These are phyloP conservation scores for Cepaea hortensis DNA, from an alignment of 2,888 invertebrate species.

Conservation along the genomic window DNA sequence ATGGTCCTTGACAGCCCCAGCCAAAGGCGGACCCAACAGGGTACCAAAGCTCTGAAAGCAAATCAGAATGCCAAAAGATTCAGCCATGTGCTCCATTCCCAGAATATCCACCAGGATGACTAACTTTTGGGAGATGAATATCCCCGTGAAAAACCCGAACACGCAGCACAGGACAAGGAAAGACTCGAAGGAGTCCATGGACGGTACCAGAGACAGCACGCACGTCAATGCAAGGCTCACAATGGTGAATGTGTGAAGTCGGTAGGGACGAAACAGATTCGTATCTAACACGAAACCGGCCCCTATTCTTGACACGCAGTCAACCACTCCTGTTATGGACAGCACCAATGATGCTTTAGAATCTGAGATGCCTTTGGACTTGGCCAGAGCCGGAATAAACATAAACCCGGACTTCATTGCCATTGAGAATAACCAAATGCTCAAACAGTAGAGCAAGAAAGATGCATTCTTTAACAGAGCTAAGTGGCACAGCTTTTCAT, in stretches of 20 bases:
- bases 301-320: conserved; percentile 58
- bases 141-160: conserved; percentile 63
- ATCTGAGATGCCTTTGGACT: conserved; percentile 56
- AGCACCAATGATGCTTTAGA: conserved; percentile 60
- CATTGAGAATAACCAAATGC: conserved; percentile 51
- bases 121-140: conserved; percentile 67
- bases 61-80: conserved; percentile 64
- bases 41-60: conserved; percentile 66
- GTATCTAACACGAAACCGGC: conserved; percentile 61
- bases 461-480: conserved; percentile 48
- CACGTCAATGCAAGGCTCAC: conserved; percentile 59
- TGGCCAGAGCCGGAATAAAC: conserved; percentile 63
- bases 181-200: conserved; percentile 51
- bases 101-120: conserved; percentile 68
- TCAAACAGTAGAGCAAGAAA: conserved; percentile 53
- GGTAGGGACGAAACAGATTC: conserved; percentile 56
- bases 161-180: conserved; percentile 56
- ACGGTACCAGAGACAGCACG: conserved; percentile 58
- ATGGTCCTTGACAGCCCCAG: conserved; percentile 58
- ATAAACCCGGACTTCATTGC: conserved; percentile 58
- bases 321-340: conserved; percentile 62
- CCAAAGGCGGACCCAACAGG: conserved; percentile 63
- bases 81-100: conserved; percentile 63
- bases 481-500: conserved; percentile 49
- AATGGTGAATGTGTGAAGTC: conserved; percentile 59